Conservation (phyloP, 2,113 vertebrate species). For the Bubo scandiacus region DNA sequence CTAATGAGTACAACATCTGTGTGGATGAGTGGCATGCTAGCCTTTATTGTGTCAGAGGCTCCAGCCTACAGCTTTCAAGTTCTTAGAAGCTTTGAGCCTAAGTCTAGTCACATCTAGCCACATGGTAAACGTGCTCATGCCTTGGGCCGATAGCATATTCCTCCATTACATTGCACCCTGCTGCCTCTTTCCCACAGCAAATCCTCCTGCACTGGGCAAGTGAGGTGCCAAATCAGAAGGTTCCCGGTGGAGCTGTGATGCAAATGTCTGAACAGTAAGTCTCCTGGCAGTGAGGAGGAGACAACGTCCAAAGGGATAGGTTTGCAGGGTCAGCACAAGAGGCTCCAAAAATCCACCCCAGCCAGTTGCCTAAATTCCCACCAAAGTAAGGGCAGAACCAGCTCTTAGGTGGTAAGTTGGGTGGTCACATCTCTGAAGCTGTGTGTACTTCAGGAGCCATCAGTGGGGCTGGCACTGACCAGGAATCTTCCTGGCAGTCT, state of each 20-base stretch:
- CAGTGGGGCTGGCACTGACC: background rate
- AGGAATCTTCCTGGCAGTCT: background rate
- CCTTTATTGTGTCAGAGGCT: rapidly evolving
- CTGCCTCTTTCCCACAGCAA: background rate
- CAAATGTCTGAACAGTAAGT: background rate
- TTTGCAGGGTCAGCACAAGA: background rate
- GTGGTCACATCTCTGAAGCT: background rate
- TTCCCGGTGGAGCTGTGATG: background rate
- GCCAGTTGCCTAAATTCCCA: background rate
- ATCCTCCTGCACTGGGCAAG: background rate
- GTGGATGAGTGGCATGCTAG: rapidly evolving
- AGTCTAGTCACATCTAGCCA: background rate
- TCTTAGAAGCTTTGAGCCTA: background rate
- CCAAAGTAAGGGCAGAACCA: background rate
- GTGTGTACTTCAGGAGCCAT: background rate
- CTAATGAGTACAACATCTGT: background rate
- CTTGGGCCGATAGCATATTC: background rate
- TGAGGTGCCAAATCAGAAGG: background rate
- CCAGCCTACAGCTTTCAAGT: background rate
- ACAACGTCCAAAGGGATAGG: background rate
- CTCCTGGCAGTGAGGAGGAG: background rate
- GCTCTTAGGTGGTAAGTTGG: background rate
- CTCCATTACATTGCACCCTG: background rate
- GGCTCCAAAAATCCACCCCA: background rate
- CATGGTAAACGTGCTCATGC: rapidly evolving